Percentiles rank a stretch among this genome's conserved stretches.
Conservation (phyloP, 2,888 invertebrate genomes). For the Caradrina clavipalpis region DNA sequence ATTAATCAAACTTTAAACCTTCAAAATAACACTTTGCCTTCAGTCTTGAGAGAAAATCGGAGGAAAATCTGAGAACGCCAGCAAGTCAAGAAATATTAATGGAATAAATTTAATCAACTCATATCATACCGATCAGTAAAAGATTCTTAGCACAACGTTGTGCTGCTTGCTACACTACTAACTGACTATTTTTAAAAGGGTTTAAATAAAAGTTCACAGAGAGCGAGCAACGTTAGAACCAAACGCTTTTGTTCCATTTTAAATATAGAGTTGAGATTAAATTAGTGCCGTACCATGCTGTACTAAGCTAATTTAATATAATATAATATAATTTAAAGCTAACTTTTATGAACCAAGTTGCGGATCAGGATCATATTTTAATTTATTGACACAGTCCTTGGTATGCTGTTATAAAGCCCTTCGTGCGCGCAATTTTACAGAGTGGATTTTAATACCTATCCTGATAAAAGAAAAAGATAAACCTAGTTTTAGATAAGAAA, state of each 20-base stretch:
- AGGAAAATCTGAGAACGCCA: conserved; percentile 12
- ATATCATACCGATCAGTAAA: conserved; percentile 8
- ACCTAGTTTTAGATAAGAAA: neutral
- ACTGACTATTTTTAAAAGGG: conserved; percentile 16
- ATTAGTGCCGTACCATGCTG: conserved; percentile 2
- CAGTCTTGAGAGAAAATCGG: neutral
- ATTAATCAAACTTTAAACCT: conserved; percentile 22
- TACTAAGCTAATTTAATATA: conserved; percentile 4
- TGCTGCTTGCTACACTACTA: neutral
- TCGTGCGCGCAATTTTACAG: neutral
- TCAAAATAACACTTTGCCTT: conserved; percentile 1
- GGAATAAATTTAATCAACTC: conserved; percentile 32
- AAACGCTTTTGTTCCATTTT: conserved; percentile 31
- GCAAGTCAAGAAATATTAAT: conserved; percentile 27
- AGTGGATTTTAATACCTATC: neutral
- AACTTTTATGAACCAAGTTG: conserved; percentile 4
- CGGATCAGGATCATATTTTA: conserved; percentile 22
- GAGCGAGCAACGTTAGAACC: neutral
- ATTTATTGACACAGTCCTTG: neutral
- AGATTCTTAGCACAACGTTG: conserved; percentile 6
- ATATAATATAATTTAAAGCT: neutral
- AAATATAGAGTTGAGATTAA: conserved; percentile 21
- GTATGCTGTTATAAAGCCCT: neutral
- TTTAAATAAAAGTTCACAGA: conserved; percentile 27
- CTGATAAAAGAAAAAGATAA: neutral